A percentile compares a stretch with the other conserved stretches of the same genome.
These are phyloP conservation scores for Nansenia antarctica DNA, from an alignment of 2,113 vertebrate genomes.

Conservation along the genomic window DNA sequence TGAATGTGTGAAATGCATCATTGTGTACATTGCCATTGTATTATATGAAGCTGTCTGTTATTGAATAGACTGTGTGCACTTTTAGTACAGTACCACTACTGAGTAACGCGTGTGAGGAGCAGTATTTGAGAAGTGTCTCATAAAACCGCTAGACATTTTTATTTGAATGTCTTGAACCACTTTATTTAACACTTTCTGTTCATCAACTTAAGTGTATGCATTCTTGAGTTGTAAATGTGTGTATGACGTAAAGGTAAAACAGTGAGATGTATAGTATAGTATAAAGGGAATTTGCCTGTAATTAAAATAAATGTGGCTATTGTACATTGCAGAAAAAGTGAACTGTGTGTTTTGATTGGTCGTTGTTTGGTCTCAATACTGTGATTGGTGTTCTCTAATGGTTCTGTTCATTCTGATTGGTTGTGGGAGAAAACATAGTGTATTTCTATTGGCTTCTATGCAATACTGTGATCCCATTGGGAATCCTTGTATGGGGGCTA, in stretches of 20 bases:
- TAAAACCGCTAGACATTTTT: slow-evolving; percentile 70
- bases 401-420: no score
- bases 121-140: slow-evolving; percentile 77
- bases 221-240: slow-evolving; percentile 81
- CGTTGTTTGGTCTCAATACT: neutral
- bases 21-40: slow-evolving; percentile 81
- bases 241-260: slow-evolving; percentile 68
- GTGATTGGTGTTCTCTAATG: slow-evolving; percentile 50
- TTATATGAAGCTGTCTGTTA: slow-evolving; percentile 80
- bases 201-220: slow-evolving; percentile 76
- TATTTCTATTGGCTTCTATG: no score
- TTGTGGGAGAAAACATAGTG: no score
- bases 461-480: no score
- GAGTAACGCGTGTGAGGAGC: slow-evolving; percentile 84
- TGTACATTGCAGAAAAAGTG: slow-evolving; percentile 81
- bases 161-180: slow-evolving; percentile 57
- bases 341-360: slow-evolving; percentile 78
- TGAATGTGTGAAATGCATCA: slow-evolving; percentile 89
- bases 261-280: slow-evolving; percentile 48
- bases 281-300: slow-evolving; percentile 85
- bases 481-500: no score
- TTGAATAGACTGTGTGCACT: slow-evolving; percentile 83
- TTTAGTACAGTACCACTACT: slow-evolving; percentile 88
- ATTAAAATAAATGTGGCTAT: slow-evolving; percentile 87
- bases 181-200: slow-evolving; percentile 58